Conservation (phyloP, 2,888 invertebrate genomes). For the Artemia sp. region DNA sequence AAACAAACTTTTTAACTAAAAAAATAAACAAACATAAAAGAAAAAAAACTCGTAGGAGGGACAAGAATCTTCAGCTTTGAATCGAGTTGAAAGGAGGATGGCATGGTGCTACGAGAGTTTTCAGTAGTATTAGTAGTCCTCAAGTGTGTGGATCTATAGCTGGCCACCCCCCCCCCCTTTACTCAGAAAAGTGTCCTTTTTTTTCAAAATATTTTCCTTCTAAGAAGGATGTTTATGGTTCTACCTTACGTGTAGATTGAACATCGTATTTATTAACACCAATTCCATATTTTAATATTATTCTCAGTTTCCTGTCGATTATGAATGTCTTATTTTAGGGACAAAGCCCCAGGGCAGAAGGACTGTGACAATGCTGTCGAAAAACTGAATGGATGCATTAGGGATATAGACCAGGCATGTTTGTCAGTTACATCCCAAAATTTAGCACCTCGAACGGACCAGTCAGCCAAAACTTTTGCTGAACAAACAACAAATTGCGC, state of each 20-base stretch:
- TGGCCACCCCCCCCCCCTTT: too few species aligned
- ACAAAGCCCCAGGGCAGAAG: constrained; percentile 86
- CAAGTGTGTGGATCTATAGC: too few species aligned
- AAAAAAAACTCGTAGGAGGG: too few species aligned
- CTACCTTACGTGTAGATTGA: constrained; percentile 20
- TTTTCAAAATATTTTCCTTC: too few species aligned
- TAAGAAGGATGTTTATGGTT: constrained; percentile 1
- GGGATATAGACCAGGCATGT: constrained; percentile 68
- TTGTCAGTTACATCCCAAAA: constrained; percentile 72
- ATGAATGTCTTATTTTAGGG: constrained; percentile 37
- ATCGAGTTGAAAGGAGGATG: too few species aligned
- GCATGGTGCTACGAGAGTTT: too few species aligned
- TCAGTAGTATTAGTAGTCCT: too few species aligned
- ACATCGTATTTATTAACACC: not conserved
- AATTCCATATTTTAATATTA: constrained; percentile 11
- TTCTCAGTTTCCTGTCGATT: constrained; percentile 15
- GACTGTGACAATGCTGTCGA: constrained; percentile 76
- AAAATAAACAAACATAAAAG: too few species aligned
- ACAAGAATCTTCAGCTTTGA: too few species aligned
- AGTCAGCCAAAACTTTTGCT: constrained; percentile 49
- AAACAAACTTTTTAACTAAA: too few species aligned
- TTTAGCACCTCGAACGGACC: constrained; percentile 47
- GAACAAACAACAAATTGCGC: constrained; percentile 62
- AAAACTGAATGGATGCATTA: constrained; percentile 51
- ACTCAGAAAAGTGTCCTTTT: too few species aligned